Evolutionary conservation across 2,888 invertebrate genomes (phyloP), one percentile per base, ranked within the genome.

Genomic region (Diogma glabrata): DNA sequence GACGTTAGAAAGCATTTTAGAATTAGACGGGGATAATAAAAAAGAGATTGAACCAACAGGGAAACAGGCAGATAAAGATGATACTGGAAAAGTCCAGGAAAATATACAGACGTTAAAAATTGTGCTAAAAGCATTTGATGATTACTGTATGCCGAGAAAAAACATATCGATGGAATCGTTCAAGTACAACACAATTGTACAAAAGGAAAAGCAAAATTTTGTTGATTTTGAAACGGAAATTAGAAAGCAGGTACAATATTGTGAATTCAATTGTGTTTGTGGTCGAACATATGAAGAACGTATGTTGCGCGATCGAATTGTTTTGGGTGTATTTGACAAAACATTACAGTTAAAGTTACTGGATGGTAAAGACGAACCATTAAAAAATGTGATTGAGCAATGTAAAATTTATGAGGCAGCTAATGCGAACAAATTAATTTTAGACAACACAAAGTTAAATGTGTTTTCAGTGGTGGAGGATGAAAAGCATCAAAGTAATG

Each of bases 241-340:
- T 2, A 52, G 55, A 2, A 54, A 3, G 45, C 56, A 55, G 49
- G n/a, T 54, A 16, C 49, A 28, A 10, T 52, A 45, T 26, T 57
- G 53, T 50, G 55, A 56, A 24, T 57, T 56, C 30, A 45, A 47
- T 20, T 58, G 54, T 36, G 16, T 3, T 12, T 57, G 57, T 51
- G 54, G 54, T 7, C 26, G 17, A 14, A 54, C 56, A 12, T 55
- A 57, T 46, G 54, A 52, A 49, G 54, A 57, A 9, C 49, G 54
- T 12, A 57, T 57, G 57, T 49, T 57, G 10, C 24, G 52, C 43
- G 57, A 57, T 43, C 55, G 57, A 19, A 58, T 57, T 17, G 52
- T 58, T 3, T 55, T 53, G 10, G 54, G 57, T 10, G 51, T 58
- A 9, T 10, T 45, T 12, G 57, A 57, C 12, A 57, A 57, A 51